Percentiles rank a stretch among this genome's conserved stretches.
Evolutionary conservation across 2,113 vertebrate genomes (phyloP).

Genomic region (Etheostoma cragini): DNA sequence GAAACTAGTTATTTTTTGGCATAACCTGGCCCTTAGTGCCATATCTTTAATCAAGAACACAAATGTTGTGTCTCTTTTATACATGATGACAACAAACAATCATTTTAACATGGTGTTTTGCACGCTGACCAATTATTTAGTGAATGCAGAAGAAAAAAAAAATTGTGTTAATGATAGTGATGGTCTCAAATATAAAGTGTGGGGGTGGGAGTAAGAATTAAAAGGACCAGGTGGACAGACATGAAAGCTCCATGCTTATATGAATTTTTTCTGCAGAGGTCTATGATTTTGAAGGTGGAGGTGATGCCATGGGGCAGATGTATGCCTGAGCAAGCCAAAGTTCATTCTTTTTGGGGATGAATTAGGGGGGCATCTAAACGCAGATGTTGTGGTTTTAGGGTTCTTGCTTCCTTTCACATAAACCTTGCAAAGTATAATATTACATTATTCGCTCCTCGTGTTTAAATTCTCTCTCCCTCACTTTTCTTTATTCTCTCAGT

Average conservation of each 20-base stretch:
- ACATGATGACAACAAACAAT: neutral
- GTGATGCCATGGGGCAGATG: conserved; percentile 3
- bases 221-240: neutral
- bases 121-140: neutral
- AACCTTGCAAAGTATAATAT: conserved; percentile 40
- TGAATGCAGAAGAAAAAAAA: neutral
- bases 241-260: neutral
- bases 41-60: neutral
- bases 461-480: conserved; percentile 36
- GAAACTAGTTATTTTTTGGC: neutral
- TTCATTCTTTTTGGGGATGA: conserved; percentile 18
- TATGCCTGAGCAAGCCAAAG: neutral
- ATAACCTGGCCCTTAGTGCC: neutral
- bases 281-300: conserved; percentile 14
- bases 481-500: conserved; percentile 20
- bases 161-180: neutral
- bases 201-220: neutral
- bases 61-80: neutral
- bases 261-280: neutral
- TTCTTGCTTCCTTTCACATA: conserved; percentile 39
- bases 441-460: conserved; percentile 32
- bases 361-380: conserved; percentile 17
- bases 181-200: neutral
- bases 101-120: neutral
- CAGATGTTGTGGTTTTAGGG: conserved; percentile 54